phyloP scores from a whole-genome alignment of 2,113 vertebrate genomes.

The Chionodraco myersi region DNA sequence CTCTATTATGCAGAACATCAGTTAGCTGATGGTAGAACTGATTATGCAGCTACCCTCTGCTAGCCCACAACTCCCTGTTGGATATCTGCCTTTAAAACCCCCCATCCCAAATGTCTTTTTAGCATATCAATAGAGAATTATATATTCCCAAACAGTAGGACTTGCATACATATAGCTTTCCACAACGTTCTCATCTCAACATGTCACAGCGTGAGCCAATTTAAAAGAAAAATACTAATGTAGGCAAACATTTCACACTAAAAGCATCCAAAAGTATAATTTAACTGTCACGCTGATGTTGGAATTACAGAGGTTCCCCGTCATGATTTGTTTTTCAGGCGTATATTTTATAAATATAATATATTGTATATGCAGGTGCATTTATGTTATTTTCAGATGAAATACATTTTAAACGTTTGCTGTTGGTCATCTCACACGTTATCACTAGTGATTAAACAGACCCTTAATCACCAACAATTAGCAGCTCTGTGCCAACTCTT shows the following conservation, averaged over 20 bases:
- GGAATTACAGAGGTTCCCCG: constrained; percentile 7
- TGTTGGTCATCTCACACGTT: not conserved
- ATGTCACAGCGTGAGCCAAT: constrained; percentile 45
- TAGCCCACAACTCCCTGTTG: constrained; percentile 78
- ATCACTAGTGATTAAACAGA: not conserved
- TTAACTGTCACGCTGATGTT: constrained; percentile 28
- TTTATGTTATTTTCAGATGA: constrained; percentile 27
- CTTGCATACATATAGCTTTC: constrained; percentile 62
- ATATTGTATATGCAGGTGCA: constrained; percentile 11
- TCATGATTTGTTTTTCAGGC: constrained; percentile 14
- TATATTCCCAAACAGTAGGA: constrained; percentile 79
- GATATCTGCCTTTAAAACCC: constrained; percentile 77
- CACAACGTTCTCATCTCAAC: constrained; percentile 59
- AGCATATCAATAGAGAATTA: constrained; percentile 81
- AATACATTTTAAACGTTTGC: not conserved
- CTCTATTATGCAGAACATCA: constrained; percentile 82
- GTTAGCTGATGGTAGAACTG: constrained; percentile 79
- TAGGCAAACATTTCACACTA: constrained; percentile 46
- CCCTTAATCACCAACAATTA: not conserved
- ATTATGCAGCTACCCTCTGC: constrained; percentile 80
- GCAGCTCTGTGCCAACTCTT: not conserved
- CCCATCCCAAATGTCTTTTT: constrained; percentile 81
- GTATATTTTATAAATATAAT: constrained; percentile 19
- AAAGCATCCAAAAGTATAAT: constrained; percentile 35
- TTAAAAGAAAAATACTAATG: constrained; percentile 36